Conservation (phyloP, 2,888 invertebrate species). For the Xestia sexstrigata region DNA sequence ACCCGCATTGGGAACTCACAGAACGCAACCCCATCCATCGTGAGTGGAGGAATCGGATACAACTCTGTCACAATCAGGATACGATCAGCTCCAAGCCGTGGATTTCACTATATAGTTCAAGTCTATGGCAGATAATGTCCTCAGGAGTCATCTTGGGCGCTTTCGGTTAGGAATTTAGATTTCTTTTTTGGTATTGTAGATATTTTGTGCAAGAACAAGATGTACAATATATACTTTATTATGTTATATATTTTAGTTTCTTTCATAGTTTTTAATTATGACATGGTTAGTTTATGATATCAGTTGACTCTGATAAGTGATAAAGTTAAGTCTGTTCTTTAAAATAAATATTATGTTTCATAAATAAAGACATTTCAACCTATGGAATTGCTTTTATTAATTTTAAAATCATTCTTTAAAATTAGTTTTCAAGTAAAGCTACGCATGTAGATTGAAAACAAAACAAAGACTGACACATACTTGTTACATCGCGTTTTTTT, state of each 20-base stretch:
- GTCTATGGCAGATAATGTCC: conserved; percentile 1
- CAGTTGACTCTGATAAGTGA: too few species aligned
- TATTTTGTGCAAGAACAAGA: not conserved
- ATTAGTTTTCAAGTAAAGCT: too few species aligned
- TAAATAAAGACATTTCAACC: not conserved
- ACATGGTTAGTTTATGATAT: too few species aligned
- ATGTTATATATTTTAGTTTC: too few species aligned
- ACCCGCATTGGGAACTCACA: not conserved
- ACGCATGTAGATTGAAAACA: too few species aligned
- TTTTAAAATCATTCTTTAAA: not conserved
- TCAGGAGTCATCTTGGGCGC: not conserved
- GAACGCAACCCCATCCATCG: conserved; percentile 7
- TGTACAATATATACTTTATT: not conserved
- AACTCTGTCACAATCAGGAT: conserved; percentile 16
- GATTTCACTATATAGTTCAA: conserved; percentile 15
- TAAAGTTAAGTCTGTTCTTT: too few species aligned
- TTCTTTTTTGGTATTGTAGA: not conserved
- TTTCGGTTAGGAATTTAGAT: not conserved
- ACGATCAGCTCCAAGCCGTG: conserved; percentile 18
- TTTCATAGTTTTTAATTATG: too few species aligned
- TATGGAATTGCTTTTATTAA: not conserved
- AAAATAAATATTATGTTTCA: too few species aligned
- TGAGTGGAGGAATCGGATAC: not conserved
- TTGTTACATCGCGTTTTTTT: too few species aligned
- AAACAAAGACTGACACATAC: too few species aligned